Conservation (phyloP, 2,113 vertebrate species). For the Paratilapia polleni region DNA sequence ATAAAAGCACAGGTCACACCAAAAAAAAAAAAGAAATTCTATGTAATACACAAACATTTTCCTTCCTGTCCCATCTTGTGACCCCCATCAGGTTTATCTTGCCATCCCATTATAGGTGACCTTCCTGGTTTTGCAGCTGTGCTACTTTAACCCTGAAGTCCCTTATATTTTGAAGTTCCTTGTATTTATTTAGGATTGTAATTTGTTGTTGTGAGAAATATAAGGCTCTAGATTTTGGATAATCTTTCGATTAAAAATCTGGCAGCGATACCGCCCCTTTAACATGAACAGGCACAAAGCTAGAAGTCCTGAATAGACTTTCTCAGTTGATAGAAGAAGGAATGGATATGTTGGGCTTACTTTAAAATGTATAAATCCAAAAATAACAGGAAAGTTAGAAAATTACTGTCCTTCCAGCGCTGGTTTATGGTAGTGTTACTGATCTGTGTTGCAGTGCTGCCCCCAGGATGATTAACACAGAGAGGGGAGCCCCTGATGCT, state of each 20-base stretch:
- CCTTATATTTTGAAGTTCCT: no score
- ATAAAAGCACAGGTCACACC: no score
- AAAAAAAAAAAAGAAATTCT: no score
- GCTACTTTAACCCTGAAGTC: no score
- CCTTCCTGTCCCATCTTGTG: no score
- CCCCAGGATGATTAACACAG: constrained; percentile 78
- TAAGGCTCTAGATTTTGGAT: not conserved
- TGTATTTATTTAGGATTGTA: no score
- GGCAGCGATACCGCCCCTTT: not conserved
- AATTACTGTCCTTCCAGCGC: not conserved
- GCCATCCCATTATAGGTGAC: no score
- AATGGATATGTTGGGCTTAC: not conserved
- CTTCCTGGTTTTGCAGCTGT: no score
- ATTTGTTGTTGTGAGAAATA: not conserved
- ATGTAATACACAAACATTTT: no score
- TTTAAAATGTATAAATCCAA: no score
- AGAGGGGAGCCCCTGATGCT: constrained; percentile 66
- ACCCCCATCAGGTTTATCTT: no score
- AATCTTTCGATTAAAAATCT: not conserved
- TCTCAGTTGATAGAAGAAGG: rapidly evolving
- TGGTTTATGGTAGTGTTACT: not conserved
- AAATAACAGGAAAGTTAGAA: not conserved
- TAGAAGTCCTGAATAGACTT: not conserved
- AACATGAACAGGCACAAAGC: not conserved
- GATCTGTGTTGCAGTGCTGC: not conserved